Evolutionary conservation across 2,113 vertebrate genomes (phyloP), one percentile per base, ranked within the genome.

Genomic region (Festucalex cinctus): DNA sequence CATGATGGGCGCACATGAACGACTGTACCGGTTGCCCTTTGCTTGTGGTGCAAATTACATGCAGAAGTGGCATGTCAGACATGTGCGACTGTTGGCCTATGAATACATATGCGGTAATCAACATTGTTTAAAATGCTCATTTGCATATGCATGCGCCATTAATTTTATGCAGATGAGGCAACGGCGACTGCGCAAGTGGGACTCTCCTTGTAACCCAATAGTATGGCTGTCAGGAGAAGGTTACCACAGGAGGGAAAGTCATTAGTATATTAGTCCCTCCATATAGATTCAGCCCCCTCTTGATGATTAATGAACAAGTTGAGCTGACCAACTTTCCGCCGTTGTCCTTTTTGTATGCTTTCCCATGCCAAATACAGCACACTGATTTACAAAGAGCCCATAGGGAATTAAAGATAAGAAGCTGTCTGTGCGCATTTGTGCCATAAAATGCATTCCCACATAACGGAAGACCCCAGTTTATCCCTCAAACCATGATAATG

Each of bases 61-160:
- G 84, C 77, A 81, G 85, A 88, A 81, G 84, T 85, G 73, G 81
- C 89, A 88, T 91, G 88, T 90, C 89, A 91, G 88, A 89, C 90
- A 88, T 75, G 81, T 88, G 87, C 84, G 88, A 88, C 86, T 88
- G 88, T 88, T 91, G 88, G 84, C 84, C 87, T 90, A 81, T 91
- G 86, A 90, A 92, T 91, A 81, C 88, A 91, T 88, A 89, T 87
- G 85, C 87, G 75, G 87, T 84, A 87, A 90, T 91, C 88, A 92
- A 86, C 85, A 77, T 86, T 90, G 87, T 90, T 91, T 90, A 91
- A 88, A 90, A 90, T 87, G 84, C 88, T 85, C 74, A 90, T 90
- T 90, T 92, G 89, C 90, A 91, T 92, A 90, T 90, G 83, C 86
- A 92, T 84, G 88, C 86, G 79, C 87, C 85, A 89, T 91, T 92